phyloP scores from a whole-genome alignment of 1,140 invertebrate species.

The Macrosteles quadrilineatus region DNA sequence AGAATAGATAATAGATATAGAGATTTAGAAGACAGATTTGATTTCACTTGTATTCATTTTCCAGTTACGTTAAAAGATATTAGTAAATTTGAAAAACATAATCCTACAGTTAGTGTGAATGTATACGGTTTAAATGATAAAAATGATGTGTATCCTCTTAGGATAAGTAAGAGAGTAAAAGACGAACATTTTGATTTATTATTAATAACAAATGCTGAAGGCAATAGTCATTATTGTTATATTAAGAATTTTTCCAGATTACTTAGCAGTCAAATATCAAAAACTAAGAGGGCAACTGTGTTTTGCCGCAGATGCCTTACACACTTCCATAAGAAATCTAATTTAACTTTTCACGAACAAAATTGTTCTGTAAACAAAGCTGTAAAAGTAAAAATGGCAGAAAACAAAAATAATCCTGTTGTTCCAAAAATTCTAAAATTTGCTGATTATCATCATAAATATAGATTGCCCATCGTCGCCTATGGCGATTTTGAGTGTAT shows the following conservation, averaged over 20 bases:
- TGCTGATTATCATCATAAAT: not conserved
- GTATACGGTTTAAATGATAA: slow-evolving; percentile 11
- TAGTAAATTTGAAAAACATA: slow-evolving; percentile 5
- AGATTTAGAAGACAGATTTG: not conserved
- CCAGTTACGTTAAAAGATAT: not conserved
- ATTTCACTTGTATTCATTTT: not conserved
- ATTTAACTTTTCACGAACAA: not conserved
- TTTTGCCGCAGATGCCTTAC: not conserved
- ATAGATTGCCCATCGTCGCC: not conserved
- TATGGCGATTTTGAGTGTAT: slow-evolving; percentile 24
- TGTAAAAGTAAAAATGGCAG: slow-evolving; percentile 2
- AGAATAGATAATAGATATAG: not conserved
- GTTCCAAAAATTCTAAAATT: slow-evolving; percentile 17
- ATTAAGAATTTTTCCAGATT: slow-evolving; percentile 6
- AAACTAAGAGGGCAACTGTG: not conserved
- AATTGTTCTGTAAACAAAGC: not conserved
- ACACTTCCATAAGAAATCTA: not conserved
- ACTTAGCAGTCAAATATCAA: not conserved
- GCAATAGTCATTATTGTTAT: slow-evolving; percentile 1
- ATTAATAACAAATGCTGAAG: not conserved
- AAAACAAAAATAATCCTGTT: not conserved
- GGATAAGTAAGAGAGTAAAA: not conserved
- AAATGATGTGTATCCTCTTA: not conserved
- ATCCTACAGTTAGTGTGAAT: not conserved
- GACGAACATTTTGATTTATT: slow-evolving; percentile 20